Conservation (phyloP, 2,797 vertebrate genomes). For the Aselliscus stoliczkanus region DNA sequence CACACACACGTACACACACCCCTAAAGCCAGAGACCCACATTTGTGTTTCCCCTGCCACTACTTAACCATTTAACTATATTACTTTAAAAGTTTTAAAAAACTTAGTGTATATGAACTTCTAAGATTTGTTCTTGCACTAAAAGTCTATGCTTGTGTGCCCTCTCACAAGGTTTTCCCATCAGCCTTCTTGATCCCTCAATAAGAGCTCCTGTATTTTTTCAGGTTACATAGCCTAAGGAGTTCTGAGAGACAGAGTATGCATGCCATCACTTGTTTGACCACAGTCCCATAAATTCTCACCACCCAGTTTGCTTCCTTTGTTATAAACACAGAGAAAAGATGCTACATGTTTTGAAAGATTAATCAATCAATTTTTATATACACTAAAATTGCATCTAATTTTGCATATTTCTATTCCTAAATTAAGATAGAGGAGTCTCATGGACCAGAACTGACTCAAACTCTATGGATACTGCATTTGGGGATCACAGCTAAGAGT, state of each 20-base stretch:
- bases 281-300: background rate
- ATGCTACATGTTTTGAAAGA: background rate
- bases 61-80: background rate
- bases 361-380: background rate
- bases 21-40: background rate
- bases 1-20: no score
- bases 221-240: background rate
- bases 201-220: background rate
- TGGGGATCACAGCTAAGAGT: background rate
- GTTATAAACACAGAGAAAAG: background rate
- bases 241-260: background rate
- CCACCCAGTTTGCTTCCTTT: background rate
- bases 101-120: background rate
- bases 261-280: accelerated
- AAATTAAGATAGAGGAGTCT: background rate
- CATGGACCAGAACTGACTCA: background rate
- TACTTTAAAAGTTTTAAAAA: background rate
- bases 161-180: background rate
- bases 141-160: background rate
- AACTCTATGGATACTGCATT: background rate
- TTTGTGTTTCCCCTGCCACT: no score
- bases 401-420: background rate
- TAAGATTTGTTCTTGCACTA: background rate
- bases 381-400: background rate
- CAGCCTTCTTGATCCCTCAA: background rate